Conservation (phyloP, 2,888 invertebrate species). For the Ceratothoa steindachneri region DNA sequence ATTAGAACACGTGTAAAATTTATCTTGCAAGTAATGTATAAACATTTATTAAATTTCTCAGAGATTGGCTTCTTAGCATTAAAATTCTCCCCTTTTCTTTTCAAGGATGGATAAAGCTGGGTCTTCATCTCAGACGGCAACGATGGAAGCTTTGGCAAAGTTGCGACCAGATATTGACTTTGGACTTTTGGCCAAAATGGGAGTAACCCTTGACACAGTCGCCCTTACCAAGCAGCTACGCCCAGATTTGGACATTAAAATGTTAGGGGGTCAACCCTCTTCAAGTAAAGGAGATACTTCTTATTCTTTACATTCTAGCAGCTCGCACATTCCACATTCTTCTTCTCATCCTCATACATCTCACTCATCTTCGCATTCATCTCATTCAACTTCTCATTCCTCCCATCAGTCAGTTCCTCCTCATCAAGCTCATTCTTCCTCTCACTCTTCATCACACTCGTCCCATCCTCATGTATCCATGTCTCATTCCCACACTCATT, state of each 20-base stretch:
- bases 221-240: slow-evolving; percentile 39
- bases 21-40: too few species aligned
- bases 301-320: background rate
- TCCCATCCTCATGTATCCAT: slow-evolving; percentile 27
- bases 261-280: slow-evolving; percentile 34
- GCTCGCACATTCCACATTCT: slow-evolving; percentile 20
- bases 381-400: background rate
- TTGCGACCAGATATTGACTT: slow-evolving; percentile 43
- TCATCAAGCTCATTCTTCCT: background rate
- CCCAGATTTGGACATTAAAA: slow-evolving; percentile 39
- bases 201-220: slow-evolving; percentile 43
- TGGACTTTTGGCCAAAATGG: slow-evolving; percentile 43
- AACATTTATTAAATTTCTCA: too few species aligned
- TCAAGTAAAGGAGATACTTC: slow-evolving; percentile 18
- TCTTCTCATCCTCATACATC: slow-evolving; percentile 13
- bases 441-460: slow-evolving; percentile 25
- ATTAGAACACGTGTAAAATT: too few species aligned
- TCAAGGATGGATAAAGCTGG: slow-evolving; percentile 42
- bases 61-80: too few species aligned
- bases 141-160: slow-evolving; percentile 46
- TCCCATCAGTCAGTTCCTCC: slow-evolving; percentile 9
- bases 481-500: slow-evolving; percentile 32
- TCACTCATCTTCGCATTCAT: background rate
- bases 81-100: too few species aligned
- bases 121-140: slow-evolving; percentile 32